Evolutionary conservation across 2,888 invertebrate genomes (phyloP).

Genomic region (Synergus gifuensis): DNA sequence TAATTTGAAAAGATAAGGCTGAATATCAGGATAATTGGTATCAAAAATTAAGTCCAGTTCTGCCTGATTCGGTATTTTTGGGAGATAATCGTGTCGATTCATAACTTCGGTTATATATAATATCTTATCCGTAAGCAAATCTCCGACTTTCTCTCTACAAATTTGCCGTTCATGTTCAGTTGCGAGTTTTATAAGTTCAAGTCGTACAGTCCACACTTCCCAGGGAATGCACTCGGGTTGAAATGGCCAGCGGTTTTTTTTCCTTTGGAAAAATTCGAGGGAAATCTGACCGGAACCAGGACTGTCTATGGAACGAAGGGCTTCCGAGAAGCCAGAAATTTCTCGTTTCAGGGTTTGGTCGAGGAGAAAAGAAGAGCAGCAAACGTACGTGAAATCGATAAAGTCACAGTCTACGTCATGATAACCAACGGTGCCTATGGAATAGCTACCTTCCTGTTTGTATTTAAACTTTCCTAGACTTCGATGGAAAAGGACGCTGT

Average conservation of each 20-base stretch:
- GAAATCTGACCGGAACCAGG: conserved; percentile 89
- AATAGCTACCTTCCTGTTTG: conserved; percentile 95
- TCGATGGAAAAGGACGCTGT: conserved; percentile 94
- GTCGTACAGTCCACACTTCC: conserved; percentile 98
- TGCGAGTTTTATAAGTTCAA: conserved; percentile 91
- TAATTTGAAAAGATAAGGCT: conserved; percentile 97
- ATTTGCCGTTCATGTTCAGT: conserved; percentile 93
- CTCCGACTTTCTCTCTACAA: conserved; percentile 92
- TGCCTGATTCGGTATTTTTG: conserved; percentile 95
- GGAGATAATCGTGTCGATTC: conserved; percentile 97
- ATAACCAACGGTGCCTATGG: conserved; percentile 96
- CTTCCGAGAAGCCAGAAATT: conserved; percentile 88
- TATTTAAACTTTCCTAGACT: conserved; percentile 96
- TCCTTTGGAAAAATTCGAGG: conserved; percentile 96
- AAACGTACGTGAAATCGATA: conserved; percentile 98
- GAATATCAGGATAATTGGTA: conserved; percentile 94
- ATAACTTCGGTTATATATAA: conserved; percentile 96
- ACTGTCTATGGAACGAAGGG: conserved; percentile 86
- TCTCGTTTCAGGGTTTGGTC: conserved; percentile 86
- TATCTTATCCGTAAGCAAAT: conserved; percentile 94
- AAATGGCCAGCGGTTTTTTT: conserved; percentile 92
- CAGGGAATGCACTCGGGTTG: conserved; percentile 96
- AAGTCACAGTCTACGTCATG: conserved; percentile 99
- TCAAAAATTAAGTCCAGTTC: conserved; percentile 97
- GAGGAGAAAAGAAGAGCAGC: conserved; percentile 91